Evolutionary conservation across 2,113 vertebrate species (phyloP).

Genomic region (Alouatta palliata): DNA sequence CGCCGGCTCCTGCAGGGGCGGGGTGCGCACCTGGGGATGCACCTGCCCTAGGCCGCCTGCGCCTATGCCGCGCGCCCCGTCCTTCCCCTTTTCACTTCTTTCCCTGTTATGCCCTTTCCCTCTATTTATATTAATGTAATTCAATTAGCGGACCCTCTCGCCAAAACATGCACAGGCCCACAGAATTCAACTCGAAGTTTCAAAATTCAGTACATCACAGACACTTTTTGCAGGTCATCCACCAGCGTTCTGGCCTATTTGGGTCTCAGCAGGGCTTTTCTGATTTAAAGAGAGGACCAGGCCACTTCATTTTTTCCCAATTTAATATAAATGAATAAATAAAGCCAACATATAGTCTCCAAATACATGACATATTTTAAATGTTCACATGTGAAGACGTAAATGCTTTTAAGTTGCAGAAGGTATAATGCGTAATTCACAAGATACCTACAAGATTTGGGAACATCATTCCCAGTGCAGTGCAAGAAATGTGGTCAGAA

Average conservation of each 20-base stretch:
- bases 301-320: rapidly evolving
- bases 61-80: rapidly evolving
- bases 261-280: background rate
- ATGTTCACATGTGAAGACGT: background rate
- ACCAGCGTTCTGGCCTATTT: background rate
- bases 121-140: background rate
- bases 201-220: background rate
- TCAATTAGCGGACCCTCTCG: background rate
- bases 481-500: background rate
- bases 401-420: background rate
- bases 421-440: background rate
- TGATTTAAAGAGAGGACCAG: background rate
- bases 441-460: background rate
- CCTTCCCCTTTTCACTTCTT: background rate
- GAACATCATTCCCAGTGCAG: background rate
- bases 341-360: background rate
- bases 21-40: rapidly evolving
- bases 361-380: background rate
- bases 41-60: background rate
- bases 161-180: background rate
- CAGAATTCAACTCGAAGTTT: background rate
- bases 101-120: background rate
- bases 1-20: background rate
- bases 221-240: background rate
- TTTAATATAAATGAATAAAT: background rate